These are phyloP conservation scores for Drosophila kurseongensis DNA, from an alignment of 1,140 invertebrate genomes.

Conservation along the genomic window DNA sequence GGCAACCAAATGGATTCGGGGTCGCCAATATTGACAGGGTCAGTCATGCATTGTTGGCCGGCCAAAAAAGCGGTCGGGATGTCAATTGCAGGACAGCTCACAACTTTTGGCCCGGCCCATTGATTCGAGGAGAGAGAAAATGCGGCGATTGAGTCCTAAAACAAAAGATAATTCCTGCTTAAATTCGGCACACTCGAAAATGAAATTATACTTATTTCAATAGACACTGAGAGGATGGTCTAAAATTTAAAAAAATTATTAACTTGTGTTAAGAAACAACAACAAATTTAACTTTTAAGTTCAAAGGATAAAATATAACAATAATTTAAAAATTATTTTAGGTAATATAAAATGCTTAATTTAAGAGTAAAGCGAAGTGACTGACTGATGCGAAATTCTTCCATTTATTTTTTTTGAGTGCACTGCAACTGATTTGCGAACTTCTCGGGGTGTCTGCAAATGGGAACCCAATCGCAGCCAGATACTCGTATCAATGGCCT, in stretches of 20 bases:
- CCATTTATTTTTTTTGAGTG: not conserved
- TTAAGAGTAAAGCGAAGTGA: too few relatives aligned
- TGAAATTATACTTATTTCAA: not conserved
- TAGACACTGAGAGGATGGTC: not conserved
- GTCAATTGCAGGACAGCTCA: conserved; percentile 51
- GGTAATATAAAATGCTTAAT: too few relatives aligned
- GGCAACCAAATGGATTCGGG: conserved; percentile 70
- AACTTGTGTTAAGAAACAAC: too few relatives aligned
- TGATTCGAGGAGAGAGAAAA: not conserved
- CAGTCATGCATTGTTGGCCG: conserved; percentile 80
- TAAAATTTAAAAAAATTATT: not conserved
- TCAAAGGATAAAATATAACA: too few relatives aligned
- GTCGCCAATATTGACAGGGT: conserved; percentile 72
- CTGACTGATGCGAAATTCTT: too few relatives aligned
- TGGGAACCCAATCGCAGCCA: conserved; percentile 17
- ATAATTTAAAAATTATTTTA: too few relatives aligned
- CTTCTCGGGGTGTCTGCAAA: conserved; percentile 1
- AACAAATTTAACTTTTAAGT: too few relatives aligned
- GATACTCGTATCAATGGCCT: conserved; percentile 27
- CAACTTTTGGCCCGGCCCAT: conserved; percentile 27
- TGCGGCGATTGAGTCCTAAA: conserved; percentile 12
- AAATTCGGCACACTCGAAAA: not conserved
- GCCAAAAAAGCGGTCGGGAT: conserved; percentile 70
- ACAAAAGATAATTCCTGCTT: conserved; percentile 10
- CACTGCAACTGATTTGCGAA: not conserved